These are phyloP conservation scores for Glyphotaelius pellucidus DNA, from an alignment of 2,888 invertebrate genomes.

Conservation along the genomic window DNA sequence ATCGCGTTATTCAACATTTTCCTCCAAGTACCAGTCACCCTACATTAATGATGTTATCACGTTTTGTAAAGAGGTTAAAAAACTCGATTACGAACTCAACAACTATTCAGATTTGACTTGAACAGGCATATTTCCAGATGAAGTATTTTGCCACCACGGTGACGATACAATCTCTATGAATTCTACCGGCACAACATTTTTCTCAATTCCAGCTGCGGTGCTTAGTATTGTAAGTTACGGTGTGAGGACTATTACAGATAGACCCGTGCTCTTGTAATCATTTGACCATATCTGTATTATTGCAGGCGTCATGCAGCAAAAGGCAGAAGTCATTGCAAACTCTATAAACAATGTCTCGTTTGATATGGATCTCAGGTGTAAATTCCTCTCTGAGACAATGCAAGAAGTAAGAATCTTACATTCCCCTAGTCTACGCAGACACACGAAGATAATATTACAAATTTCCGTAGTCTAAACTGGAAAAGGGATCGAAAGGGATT, in stretches of 20 bases:
- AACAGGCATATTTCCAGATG: not conserved
- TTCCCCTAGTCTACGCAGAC: not conserved
- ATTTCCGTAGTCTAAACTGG: not conserved
- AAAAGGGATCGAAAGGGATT: not conserved
- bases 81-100: not conserved
- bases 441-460: not conserved
- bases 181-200: not conserved
- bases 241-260: not conserved
- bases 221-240: not conserved
- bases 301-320: not conserved
- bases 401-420: constrained; percentile 5
- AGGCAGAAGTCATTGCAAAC: constrained; percentile 11
- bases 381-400: constrained; percentile 19
- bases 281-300: not conserved
- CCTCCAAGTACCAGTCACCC: not conserved
- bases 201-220: not conserved
- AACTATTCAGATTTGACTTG: not conserved
- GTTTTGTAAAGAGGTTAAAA: not conserved
- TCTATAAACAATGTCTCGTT: constrained; percentile 11
- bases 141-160: not conserved
- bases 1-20: too few species aligned
- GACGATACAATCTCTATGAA: not conserved
- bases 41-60: not conserved
- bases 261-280: not conserved
- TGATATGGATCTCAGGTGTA: constrained; percentile 29